Evolutionary conservation across 2,797 vertebrate genomes (phyloP).

Genomic region (Tenualosa thibaudeaui): DNA sequence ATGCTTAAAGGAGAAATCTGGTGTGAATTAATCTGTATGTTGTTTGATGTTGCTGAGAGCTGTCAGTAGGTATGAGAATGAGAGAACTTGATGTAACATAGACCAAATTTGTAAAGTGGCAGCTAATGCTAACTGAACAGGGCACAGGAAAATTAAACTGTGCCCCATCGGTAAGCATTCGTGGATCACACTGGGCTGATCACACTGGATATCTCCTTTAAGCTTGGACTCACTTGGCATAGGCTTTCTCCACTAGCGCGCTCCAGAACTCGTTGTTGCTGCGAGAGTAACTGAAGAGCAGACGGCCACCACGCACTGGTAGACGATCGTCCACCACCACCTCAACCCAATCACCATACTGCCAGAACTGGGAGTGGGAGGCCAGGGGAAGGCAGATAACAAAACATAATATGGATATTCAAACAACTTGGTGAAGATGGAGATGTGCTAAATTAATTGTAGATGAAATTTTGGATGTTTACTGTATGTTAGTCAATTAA

Average conservation of each 20-base stretch:
- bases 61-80: too few species aligned
- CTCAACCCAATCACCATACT: constrained; percentile 84
- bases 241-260: constrained; percentile 83
- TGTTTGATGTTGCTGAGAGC: too few species aligned
- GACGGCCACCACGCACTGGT: constrained; percentile 74
- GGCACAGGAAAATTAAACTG: too few species aligned
- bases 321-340: constrained; percentile 83
- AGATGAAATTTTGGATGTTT: too few species aligned
- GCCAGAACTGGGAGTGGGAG: constrained; percentile 74
- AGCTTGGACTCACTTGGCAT: constrained; percentile 78
- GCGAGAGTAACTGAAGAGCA: constrained; percentile 81
- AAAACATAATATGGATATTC: neutral
- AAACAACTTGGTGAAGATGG: constrained; percentile 3
- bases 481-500: too few species aligned
- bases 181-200: too few species aligned
- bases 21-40: too few species aligned
- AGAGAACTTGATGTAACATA: too few species aligned
- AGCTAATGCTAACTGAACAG: too few species aligned
- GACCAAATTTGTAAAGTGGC: too few species aligned
- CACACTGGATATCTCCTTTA: too few species aligned
- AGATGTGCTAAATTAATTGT: constrained; percentile 21
- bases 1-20: neutral
- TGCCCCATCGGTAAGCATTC: constrained; percentile 57
- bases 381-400: constrained; percentile 2
- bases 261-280: constrained; percentile 79